These are phyloP conservation scores for Lumbricus terrestris DNA, from an alignment of 2,888 invertebrate genomes.

Conservation along the genomic window DNA sequence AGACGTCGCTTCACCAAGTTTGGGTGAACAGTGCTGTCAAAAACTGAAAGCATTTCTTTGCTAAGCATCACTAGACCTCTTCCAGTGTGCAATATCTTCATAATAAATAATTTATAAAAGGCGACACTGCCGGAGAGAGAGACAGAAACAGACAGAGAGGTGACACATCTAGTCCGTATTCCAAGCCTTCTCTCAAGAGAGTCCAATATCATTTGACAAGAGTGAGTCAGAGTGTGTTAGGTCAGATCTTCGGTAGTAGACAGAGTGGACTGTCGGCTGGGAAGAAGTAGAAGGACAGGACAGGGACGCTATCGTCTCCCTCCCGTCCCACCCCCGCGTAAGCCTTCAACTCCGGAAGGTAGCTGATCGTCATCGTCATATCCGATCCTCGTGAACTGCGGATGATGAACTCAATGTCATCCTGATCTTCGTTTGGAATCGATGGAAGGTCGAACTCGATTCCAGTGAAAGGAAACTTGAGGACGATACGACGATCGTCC, in stretches of 20 bases:
- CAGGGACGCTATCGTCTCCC: background rate
- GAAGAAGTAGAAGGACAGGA: background rate
- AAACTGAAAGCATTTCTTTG: too few species aligned
- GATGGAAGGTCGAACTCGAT: background rate
- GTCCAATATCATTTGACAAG: too few species aligned
- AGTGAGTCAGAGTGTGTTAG: too few species aligned
- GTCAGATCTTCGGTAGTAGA: background rate
- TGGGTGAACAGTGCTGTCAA: too few species aligned
- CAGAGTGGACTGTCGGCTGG: background rate
- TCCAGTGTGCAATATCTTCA: too few species aligned
- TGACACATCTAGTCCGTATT: too few species aligned
- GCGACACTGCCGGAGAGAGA: too few species aligned
- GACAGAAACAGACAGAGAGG: too few species aligned
- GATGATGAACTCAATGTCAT: slow-evolving; percentile 7
- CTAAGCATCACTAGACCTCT: too few species aligned
- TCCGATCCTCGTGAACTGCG: background rate
- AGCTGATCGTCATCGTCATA: background rate
- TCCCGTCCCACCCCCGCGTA: background rate
- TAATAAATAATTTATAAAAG: too few species aligned
- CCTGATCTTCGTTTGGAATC: background rate
- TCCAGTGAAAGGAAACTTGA: background rate
- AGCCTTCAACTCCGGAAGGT: background rate
- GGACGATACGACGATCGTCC: background rate
- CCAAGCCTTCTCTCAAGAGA: too few species aligned
- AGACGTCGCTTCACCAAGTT: too few species aligned